Evolutionary conservation across 2,797 vertebrate species (phyloP).

Genomic region (Clarias fuscus): DNA sequence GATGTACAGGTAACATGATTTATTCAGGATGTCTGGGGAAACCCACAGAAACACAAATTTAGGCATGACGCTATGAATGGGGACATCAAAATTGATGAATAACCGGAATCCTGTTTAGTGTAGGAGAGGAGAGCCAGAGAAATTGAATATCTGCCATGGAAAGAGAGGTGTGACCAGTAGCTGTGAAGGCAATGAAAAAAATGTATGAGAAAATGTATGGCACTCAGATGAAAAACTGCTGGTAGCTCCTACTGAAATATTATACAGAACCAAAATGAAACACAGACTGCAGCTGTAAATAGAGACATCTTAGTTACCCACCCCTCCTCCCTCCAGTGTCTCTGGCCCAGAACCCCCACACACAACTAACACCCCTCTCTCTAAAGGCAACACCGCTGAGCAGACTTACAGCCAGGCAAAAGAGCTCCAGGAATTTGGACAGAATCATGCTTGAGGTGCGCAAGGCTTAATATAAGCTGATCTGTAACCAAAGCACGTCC

Average conservation of each 20-base stretch:
- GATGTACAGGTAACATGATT: background rate
- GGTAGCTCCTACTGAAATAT: constrained; percentile 36
- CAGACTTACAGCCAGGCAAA: constrained; percentile 43
- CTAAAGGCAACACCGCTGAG: constrained; percentile 39
- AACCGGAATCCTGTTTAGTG: background rate
- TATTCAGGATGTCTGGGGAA: constrained; percentile 21
- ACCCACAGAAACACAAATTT: constrained; percentile 53
- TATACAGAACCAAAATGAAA: constrained; percentile 49
- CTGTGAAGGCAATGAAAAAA: constrained; percentile 2
- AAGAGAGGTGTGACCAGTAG: constrained; percentile 20
- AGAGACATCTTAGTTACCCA: constrained; percentile 62
- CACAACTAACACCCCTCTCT: constrained; percentile 25
- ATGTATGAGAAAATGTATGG: constrained; percentile 12
- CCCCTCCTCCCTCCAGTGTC: constrained; percentile 16
- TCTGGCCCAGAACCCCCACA: constrained; percentile 27
- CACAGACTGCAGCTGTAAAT: constrained; percentile 61
- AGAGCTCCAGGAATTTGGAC: constrained; percentile 40
- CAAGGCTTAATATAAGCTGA: constrained; percentile 41
- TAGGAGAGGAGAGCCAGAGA: background rate
- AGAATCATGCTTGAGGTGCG: constrained; percentile 24
- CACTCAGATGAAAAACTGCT: constrained; percentile 28
- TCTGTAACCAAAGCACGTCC: constrained; percentile 13
- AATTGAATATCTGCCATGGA: constrained; percentile 3
- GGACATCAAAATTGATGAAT: constrained; percentile 31
- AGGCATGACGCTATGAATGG: constrained; percentile 55